A percentile compares a stretch with the other conserved stretches of the same genome.
phyloP scores from a whole-genome alignment of 2,113 vertebrate species.

The Eleginops maclovinus region DNA sequence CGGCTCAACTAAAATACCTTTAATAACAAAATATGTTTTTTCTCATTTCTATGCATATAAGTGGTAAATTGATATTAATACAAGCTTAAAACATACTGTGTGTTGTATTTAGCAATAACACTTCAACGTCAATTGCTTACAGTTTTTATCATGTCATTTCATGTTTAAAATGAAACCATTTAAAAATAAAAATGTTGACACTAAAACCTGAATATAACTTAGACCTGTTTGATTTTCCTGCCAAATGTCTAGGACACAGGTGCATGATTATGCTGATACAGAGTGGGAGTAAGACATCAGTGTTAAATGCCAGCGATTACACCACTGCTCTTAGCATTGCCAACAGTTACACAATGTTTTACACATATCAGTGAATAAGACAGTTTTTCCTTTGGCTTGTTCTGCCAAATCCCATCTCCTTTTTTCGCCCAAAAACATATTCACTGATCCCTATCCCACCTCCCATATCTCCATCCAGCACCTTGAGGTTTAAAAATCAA shows the following conservation, averaged over 20 bases:
- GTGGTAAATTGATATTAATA: neutral
- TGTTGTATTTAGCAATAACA: neutral
- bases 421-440: conserved; percentile 27
- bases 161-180: neutral
- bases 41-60: neutral
- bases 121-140: neutral
- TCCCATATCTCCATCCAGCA: conserved; percentile 7
- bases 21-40: neutral
- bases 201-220: conserved; percentile 2
- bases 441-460: conserved; percentile 12
- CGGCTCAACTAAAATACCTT: neutral
- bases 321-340: conserved; percentile 43
- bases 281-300: conserved; percentile 61
- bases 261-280: conserved; percentile 48
- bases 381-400: conserved; percentile 19
- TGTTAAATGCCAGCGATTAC: conserved; percentile 66
- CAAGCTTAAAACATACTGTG: neutral
- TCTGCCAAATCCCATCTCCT: conserved; percentile 15
- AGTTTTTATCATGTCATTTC: neutral
- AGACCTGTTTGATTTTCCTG: conserved; percentile 40
- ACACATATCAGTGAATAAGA: conserved; percentile 45
- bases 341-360: conserved; percentile 64
- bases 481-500: conserved; percentile 35
- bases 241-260: conserved; percentile 55
- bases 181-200: neutral